phyloP scores from a whole-genome alignment of 37 sponge, comb jelly and placozoan species.

The Ephydatia muelleri region DNA sequence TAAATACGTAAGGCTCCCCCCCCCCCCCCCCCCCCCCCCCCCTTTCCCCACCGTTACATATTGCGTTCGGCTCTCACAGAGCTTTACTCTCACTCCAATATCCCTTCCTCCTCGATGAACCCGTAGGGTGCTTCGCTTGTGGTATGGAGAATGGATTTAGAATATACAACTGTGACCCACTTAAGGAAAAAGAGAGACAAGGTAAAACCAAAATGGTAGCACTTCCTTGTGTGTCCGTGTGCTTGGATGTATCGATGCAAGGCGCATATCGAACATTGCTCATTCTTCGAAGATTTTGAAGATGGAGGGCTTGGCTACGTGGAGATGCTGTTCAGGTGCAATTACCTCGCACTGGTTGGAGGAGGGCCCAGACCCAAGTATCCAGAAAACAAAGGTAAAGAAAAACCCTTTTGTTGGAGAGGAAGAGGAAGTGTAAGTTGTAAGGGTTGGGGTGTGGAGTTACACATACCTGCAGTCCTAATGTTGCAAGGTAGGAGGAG shows the following conservation, averaged over 20 bases:
- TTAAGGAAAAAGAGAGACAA: conserved; percentile 96
- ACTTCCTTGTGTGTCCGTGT: not conserved
- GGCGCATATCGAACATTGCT: not conserved
- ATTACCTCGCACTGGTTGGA: conserved; percentile 95
- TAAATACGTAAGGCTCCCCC: too few species aligned
- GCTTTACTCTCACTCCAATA: not conserved
- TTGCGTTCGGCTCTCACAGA: too few species aligned
- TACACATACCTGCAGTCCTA: too few species aligned
- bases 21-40: too few species aligned
- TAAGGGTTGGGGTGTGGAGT: not conserved
- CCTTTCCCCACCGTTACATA: too few species aligned
- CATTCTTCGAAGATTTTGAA: conserved; percentile 58
- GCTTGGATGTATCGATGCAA: too few species aligned
- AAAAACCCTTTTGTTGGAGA: not conserved
- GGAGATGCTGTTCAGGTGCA: conserved; percentile 95
- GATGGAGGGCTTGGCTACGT: conserved; percentile 89
- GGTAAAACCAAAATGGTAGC: conserved; percentile 25
- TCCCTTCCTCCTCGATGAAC: not conserved
- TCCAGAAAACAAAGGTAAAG: conserved; percentile 77
- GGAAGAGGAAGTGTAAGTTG: not conserved
- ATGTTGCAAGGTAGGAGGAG: not conserved
- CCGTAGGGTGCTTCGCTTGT: conserved; percentile 90
- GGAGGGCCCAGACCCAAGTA: conserved; percentile 85
- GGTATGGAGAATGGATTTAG: conserved; percentile 98
- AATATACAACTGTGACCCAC: conserved; percentile 93